A percentile compares a stretch with the other conserved stretches of the same genome.
Conservation (phyloP, 2,888 invertebrate species). For the Acrobasis consociella region DNA sequence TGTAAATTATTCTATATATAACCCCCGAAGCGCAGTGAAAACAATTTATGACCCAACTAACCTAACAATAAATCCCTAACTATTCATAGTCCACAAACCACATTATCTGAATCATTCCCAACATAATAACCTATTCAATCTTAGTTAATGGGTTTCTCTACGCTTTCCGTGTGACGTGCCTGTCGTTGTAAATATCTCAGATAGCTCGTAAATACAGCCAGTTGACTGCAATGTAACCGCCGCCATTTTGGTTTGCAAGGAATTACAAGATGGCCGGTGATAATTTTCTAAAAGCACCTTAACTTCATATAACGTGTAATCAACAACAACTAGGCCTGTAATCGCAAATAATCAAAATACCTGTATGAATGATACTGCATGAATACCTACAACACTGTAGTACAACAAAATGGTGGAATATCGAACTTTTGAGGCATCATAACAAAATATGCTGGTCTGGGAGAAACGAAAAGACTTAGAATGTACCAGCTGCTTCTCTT, state of each 20-base stretch:
- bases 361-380: no score
- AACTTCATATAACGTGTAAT: no score
- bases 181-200: slow-evolving; percentile 19
- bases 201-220: slow-evolving; percentile 14
- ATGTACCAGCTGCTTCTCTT: no score
- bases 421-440: no score
- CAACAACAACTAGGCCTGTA: no score
- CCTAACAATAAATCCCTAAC: slow-evolving; percentile 11
- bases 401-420: no score
- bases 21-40: not conserved
- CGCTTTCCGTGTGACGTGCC: slow-evolving; percentile 1
- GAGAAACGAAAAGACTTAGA: no score
- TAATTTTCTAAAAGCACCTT: not conserved
- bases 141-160: slow-evolving; percentile 17
- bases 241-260: slow-evolving; percentile 9
- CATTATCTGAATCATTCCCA: slow-evolving; percentile 13
- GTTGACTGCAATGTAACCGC: slow-evolving; percentile 8
- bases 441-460: no score
- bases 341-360: no score
- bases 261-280: slow-evolving; percentile 5
- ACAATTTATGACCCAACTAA: slow-evolving; percentile 17
- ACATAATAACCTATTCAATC: slow-evolving; percentile 16
- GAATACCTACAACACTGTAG: no score
- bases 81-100: slow-evolving; percentile 14
- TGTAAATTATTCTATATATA: not conserved